These are phyloP conservation scores for Melanophora roralis DNA, from an alignment of 2,888 invertebrate species.

Conservation along the genomic window DNA sequence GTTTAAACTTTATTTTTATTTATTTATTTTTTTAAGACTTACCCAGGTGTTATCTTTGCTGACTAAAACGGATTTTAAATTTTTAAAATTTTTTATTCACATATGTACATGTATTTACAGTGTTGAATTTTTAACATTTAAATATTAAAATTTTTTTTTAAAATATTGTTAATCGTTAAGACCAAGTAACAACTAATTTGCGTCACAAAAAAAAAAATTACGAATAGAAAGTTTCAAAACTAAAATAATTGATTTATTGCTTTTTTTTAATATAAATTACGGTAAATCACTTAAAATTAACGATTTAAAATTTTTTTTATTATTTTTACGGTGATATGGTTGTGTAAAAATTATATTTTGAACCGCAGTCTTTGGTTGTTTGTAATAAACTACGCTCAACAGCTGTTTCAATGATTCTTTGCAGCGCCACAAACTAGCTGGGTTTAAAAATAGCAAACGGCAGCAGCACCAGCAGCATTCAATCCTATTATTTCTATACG, in stretches of 20 bases:
- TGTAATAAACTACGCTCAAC: slow-evolving; percentile 48
- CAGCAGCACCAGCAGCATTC: slow-evolving; percentile 14
- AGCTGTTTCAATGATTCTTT: slow-evolving; percentile 41
- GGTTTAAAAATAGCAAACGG: slow-evolving; percentile 36
- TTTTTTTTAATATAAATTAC: slow-evolving; percentile 45
- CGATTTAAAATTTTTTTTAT: neutral
- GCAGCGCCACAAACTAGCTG: slow-evolving; percentile 24
- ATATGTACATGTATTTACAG: no score
- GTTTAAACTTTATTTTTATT: no score
- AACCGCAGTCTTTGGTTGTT: slow-evolving; percentile 34
- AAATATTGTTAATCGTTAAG: neutral
- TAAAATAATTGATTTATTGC: slow-evolving; percentile 54
- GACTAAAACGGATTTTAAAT: no score
- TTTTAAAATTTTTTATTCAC: no score
- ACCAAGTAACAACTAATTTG: neutral
- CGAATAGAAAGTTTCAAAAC: neutral
- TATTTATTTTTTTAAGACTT: no score
- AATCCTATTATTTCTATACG: slow-evolving; percentile 20
- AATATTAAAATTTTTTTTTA: no score
- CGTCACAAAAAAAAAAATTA: neutral
- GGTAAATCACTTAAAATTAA: slow-evolving; percentile 23
- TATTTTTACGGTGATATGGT: slow-evolving; percentile 15
- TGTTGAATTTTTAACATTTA: no score
- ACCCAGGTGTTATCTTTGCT: no score
- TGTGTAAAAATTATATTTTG: neutral